Percentiles rank a stretch among this genome's conserved stretches.
Evolutionary conservation across 2,113 vertebrate genomes (phyloP).

Genomic region (Syrmaticus mikado): DNA sequence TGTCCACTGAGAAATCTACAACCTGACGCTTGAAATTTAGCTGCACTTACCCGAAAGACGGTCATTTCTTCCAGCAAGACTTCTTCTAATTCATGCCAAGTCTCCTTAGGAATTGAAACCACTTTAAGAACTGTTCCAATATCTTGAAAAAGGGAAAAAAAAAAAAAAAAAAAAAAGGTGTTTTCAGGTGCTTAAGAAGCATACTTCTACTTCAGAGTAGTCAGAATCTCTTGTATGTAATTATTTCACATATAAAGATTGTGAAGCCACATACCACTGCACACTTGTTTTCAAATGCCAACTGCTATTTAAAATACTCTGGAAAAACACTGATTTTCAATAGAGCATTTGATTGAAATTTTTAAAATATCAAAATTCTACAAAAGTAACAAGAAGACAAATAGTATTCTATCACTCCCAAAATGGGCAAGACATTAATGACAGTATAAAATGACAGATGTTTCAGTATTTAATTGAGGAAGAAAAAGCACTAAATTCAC

Average conservation of each 20-base stretch:
- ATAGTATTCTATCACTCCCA: background rate
- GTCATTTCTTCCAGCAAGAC: constrained; percentile 98
- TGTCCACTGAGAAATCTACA: constrained; percentile 61
- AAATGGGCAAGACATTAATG: background rate
- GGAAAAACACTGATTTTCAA: background rate
- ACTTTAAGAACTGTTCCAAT: constrained; percentile 95
- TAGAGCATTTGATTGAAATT: background rate
- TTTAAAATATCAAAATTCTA: background rate
- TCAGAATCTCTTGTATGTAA: background rate
- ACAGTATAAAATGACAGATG: constrained; percentile 1
- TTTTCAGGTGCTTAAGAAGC: constrained; percentile 21
- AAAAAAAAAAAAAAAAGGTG: too few species aligned
- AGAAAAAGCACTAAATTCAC: background rate
- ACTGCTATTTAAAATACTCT: background rate
- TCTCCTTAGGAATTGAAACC: constrained; percentile 95
- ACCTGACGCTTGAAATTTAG: constrained; percentile 71
- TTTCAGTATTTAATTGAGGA: background rate
- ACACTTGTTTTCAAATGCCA: background rate
- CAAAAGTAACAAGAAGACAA: background rate
- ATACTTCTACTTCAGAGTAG: background rate
- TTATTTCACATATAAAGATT: background rate
- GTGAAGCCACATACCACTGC: background rate
- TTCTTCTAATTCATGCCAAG: constrained; percentile 98
- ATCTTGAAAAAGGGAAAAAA: constrained; percentile 78
- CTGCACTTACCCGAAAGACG: constrained; percentile 89